A percentile compares a stretch with the other conserved stretches of the same genome.
Conservation (phyloP, 2,113 vertebrate genomes). For the Scytalopus superciliaris region DNA sequence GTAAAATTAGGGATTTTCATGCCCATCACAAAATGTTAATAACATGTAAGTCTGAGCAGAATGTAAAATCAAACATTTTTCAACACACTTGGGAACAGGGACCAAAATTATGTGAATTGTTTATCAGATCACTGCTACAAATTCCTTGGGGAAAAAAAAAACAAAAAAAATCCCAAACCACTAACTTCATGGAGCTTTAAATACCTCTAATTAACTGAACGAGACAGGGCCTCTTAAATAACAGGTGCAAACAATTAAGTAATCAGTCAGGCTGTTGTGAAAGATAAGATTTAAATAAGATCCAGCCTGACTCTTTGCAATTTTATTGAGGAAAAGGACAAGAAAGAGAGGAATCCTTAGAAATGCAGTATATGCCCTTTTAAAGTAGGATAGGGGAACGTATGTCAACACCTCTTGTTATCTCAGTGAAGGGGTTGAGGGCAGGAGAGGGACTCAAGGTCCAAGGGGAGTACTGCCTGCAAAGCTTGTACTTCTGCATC, state of each 20-base stretch:
- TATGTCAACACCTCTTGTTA: not conserved
- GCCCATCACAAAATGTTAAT: not conserved
- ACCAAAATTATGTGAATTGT: not conserved
- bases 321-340: not conserved
- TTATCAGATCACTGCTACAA: not conserved
- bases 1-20: not conserved
- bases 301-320: not conserved
- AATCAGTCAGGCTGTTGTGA: not conserved
- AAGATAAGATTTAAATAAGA: not conserved
- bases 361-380: not conserved
- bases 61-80: not conserved
- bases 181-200: not conserved
- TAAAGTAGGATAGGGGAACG: not conserved
- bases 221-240: conserved; percentile 10
- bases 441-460: not conserved
- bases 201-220: conserved; percentile 2
- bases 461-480: not conserved
- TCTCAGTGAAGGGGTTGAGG: not conserved
- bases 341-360: not conserved
- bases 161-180: no score
- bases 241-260: conserved; percentile 34
- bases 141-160: not conserved
- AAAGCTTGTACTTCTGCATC: not conserved
- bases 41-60: not conserved
- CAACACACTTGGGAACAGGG: not conserved